phyloP scores from a whole-genome alignment of 2,113 vertebrate species.

The Tor tambroides region DNA sequence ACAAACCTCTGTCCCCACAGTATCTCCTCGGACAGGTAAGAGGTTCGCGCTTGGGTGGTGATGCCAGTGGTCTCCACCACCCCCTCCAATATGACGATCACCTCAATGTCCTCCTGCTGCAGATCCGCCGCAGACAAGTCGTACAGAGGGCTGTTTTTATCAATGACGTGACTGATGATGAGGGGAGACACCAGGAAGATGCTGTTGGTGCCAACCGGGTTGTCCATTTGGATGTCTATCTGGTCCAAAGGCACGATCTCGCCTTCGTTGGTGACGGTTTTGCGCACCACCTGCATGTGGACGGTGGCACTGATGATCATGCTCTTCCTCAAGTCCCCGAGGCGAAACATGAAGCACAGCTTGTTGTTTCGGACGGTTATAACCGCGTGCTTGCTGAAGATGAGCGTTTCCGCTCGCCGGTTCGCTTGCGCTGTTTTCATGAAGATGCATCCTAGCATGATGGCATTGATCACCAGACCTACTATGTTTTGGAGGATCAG shows the following conservation, averaged over 20 bases:
- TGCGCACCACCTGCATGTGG: slow-evolving; percentile 92
- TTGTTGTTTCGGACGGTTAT: slow-evolving; percentile 84
- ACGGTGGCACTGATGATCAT: slow-evolving; percentile 99
- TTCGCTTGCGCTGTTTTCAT: slow-evolving; percentile 98
- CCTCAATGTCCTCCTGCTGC: slow-evolving; percentile 87
- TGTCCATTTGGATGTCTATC: slow-evolving; percentile 94
- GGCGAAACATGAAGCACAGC: slow-evolving; percentile 94
- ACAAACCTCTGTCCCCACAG: slow-evolving; percentile 96
- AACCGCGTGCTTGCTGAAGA: slow-evolving; percentile 96
- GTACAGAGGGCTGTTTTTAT: slow-evolving; percentile 89
- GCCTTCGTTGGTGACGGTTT: slow-evolving; percentile 85
- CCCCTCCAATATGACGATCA: slow-evolving; percentile 92
- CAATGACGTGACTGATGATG: slow-evolving; percentile 92
- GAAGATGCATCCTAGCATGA: slow-evolving; percentile 99
- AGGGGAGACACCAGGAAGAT: slow-evolving; percentile 96
- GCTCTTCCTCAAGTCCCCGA: slow-evolving; percentile 95
- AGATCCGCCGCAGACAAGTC: slow-evolving; percentile 82
- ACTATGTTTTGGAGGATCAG: slow-evolving; percentile 97
- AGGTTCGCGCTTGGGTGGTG: slow-evolving; percentile 96
- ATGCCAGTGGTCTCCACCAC: slow-evolving; percentile 98
- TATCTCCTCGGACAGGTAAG: slow-evolving; percentile 95
- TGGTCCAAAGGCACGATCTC: slow-evolving; percentile 94
- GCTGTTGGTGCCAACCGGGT: slow-evolving; percentile 89
- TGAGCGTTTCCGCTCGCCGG: slow-evolving; percentile 93
- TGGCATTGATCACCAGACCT: slow-evolving; percentile 93